phyloP scores from a whole-genome alignment of 1,140 invertebrate species.

The Portunus trituberculatus region DNA sequence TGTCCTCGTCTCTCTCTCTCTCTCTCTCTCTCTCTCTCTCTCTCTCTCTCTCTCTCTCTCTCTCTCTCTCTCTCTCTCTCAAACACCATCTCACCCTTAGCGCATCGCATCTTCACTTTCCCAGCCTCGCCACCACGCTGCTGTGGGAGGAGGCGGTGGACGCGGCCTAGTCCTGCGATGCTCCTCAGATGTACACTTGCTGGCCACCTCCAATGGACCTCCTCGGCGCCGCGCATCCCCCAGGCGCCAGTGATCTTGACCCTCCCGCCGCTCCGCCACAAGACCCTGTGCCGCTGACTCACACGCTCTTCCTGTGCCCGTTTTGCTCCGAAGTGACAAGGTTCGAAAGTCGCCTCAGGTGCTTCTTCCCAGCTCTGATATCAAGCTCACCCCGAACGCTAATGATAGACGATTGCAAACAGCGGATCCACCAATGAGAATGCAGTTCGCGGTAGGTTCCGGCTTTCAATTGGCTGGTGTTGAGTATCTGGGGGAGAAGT shows the following conservation, averaged over 20 bases:
- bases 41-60: conserved; percentile 40
- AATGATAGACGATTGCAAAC: conserved; percentile 65
- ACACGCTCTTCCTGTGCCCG: background rate
- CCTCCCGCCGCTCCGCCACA: background rate
- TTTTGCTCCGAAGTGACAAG: conserved; percentile 36
- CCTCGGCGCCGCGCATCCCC: background rate
- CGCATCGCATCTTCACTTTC: background rate
- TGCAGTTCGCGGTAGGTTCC: background rate
- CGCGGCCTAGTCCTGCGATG: background rate
- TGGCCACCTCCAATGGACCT: background rate
- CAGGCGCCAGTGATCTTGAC: too few relatives aligned
- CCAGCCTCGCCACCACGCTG: background rate
- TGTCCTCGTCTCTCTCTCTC: background rate
- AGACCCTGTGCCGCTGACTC: background rate
- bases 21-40: conserved; percentile 44
- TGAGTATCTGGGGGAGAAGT: too few relatives aligned
- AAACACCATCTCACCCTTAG: background rate
- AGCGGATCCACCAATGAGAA: conserved; percentile 57
- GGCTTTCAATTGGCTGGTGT: conserved; percentile 8
- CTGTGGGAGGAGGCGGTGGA: too few relatives aligned
- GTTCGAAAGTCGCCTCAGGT: conserved; percentile 51
- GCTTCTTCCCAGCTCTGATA: conserved; percentile 60
- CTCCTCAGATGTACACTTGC: background rate
- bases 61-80: conserved; percentile 30
- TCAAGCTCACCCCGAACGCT: conserved; percentile 51